Evolutionary conservation across 2,888 invertebrate species (phyloP).

Genomic region (Drosophila yooni): DNA sequence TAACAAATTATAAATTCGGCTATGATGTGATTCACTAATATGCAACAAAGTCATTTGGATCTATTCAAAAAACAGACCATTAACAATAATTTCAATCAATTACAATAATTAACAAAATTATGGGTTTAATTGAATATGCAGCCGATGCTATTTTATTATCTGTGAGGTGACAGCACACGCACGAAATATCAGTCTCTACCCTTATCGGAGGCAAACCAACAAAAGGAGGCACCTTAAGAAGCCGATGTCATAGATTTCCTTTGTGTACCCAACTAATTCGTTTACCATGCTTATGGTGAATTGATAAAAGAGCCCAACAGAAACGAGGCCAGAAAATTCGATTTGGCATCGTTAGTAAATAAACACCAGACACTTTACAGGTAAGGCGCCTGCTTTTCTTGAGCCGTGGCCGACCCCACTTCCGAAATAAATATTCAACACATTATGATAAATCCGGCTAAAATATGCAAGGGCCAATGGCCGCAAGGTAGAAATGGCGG

Average conservation of each 20-base stretch:
- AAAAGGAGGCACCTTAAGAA: slow-evolving; percentile 8
- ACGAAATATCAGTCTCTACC: background rate
- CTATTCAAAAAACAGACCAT: background rate
- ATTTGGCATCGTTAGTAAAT: slow-evolving; percentile 51
- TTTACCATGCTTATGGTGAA: slow-evolving; percentile 60
- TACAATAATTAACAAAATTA: slow-evolving; percentile 4
- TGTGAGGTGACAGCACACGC: slow-evolving; percentile 3
- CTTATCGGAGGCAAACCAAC: slow-evolving; percentile 2
- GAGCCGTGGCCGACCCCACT: slow-evolving; percentile 1
- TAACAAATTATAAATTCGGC: background rate
- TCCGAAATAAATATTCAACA: slow-evolving; percentile 70
- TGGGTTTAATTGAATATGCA: slow-evolving; percentile 14
- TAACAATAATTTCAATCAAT: background rate
- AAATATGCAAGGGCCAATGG: slow-evolving; percentile 75
- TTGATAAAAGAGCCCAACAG: slow-evolving; percentile 51
- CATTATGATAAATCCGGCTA: slow-evolving; percentile 79
- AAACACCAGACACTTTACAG: slow-evolving; percentile 64
- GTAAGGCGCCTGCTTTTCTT: slow-evolving; percentile 20
- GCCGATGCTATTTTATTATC: slow-evolving; percentile 6
- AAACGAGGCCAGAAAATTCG: slow-evolving; percentile 53
- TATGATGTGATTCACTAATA: background rate
- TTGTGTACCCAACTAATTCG: slow-evolving; percentile 54
- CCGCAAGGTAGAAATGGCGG: slow-evolving; percentile 69
- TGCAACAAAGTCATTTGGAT: background rate
- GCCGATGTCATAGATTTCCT: slow-evolving; percentile 39